These are phyloP conservation scores for Petromus typicus DNA, from an alignment of 2,113 vertebrate genomes.

Conservation along the genomic window DNA sequence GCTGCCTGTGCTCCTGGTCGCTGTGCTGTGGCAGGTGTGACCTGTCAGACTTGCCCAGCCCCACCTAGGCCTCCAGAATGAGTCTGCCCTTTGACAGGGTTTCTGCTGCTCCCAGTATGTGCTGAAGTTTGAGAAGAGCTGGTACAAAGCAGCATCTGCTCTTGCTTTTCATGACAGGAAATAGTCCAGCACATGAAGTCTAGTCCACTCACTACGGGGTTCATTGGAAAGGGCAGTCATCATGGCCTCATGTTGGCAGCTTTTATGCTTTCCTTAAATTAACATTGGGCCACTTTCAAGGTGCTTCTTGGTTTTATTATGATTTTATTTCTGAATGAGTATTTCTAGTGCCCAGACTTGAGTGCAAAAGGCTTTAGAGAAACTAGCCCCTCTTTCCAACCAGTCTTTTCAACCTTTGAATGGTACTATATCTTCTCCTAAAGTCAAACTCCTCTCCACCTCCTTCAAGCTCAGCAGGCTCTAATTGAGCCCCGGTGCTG, in stretches of 20 bases:
- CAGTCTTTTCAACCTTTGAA: not conserved
- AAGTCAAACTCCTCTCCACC: not conserved
- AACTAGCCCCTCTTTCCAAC: not conserved
- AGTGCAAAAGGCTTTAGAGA: not conserved
- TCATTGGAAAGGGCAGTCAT: not conserved
- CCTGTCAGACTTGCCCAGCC: not conserved
- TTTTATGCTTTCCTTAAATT: not conserved
- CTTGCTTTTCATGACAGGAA: not conserved
- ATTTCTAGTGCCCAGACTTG: not conserved
- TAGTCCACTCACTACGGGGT: not conserved
- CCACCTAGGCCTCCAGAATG: not conserved
- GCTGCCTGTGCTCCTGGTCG: not conserved
- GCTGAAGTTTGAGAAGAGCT: not conserved
- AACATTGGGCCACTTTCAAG: not conserved
- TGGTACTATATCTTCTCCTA: not conserved
- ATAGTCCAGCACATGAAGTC: not conserved
- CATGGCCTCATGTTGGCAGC: not conserved
- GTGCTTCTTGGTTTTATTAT: not conserved
- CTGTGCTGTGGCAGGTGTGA: not conserved
- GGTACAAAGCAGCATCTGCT: not conserved
- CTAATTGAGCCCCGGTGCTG: not conserved
- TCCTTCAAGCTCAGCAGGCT: not conserved
- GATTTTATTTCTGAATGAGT: not conserved
- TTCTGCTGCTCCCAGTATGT: not conserved
- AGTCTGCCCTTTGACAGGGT: not conserved